Conservation (phyloP, 2,888 invertebrate genomes). For the Acanthopleura granulata region DNA sequence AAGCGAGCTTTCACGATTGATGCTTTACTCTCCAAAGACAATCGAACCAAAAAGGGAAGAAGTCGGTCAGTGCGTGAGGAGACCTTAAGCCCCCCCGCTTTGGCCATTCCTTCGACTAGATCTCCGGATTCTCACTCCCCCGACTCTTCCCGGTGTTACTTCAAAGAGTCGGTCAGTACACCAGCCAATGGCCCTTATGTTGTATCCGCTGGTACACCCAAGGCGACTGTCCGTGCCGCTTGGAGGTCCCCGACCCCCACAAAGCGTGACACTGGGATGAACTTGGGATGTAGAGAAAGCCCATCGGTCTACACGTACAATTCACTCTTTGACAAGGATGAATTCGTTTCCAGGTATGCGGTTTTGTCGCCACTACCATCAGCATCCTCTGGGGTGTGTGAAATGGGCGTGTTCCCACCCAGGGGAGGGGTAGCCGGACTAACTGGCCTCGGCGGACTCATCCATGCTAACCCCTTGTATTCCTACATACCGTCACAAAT, state of each 20-base stretch:
- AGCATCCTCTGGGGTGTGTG: neutral
- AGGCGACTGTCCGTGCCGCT: too few species aligned
- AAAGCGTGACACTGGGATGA: neutral
- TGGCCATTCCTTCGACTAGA: too few species aligned
- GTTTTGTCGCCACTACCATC: too few species aligned
- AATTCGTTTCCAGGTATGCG: neutral
- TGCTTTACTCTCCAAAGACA: neutral
- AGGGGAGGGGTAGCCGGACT: neutral
- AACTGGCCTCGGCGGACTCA: neutral
- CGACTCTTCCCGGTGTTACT: neutral
- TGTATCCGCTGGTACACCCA: neutral
- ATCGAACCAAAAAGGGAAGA: neutral
- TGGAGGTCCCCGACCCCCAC: neutral
- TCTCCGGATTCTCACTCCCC: neutral
- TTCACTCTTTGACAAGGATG: neutral
- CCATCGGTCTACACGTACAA: neutral
- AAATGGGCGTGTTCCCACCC: neutral
- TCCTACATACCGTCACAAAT: neutral
- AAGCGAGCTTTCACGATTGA: slow-evolving; percentile 3
- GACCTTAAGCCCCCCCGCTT: neutral
- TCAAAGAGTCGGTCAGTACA: too few species aligned
- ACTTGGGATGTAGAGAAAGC: neutral
- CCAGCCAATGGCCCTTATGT: too few species aligned
- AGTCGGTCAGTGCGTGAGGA: too few species aligned
- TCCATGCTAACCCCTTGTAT: neutral